These are phyloP conservation scores for Macaria notata DNA, from an alignment of 2,888 invertebrate genomes.

Conservation along the genomic window DNA sequence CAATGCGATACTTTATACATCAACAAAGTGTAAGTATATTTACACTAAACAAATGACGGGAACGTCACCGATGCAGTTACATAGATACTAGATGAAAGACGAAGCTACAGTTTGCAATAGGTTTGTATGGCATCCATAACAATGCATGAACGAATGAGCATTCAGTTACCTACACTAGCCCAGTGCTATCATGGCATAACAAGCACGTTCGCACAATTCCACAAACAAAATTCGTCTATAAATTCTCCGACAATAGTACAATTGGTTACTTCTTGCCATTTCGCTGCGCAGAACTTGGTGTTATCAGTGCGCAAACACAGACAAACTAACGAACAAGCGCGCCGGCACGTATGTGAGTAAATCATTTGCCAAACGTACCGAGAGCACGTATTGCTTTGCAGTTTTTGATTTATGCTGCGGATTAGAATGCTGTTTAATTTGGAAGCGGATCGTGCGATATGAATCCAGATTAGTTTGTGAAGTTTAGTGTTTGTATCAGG, in stretches of 20 bases:
- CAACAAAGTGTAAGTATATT: no score
- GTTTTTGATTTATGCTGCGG: constrained; percentile 34
- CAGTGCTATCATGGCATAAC: background rate
- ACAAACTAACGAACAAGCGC: constrained; percentile 27
- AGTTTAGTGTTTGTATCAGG: background rate
- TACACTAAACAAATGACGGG: no score
- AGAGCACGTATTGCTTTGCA: constrained; percentile 32
- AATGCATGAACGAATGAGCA: no score
- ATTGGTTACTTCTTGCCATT: constrained; percentile 20
- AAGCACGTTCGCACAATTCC: background rate
- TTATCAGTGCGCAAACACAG: constrained; percentile 25
- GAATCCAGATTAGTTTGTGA: constrained; percentile 8
- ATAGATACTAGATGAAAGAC: no score
- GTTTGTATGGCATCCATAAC: no score
- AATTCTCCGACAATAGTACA: constrained; percentile 9
- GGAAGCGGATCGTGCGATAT: constrained; percentile 14
- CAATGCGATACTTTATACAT: no score
- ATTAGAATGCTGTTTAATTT: constrained; percentile 34
- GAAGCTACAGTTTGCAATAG: no score
- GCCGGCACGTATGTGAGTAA: constrained; percentile 36
- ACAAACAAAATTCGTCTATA: constrained; percentile 1
- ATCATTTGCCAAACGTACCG: constrained; percentile 31
- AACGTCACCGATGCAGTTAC: no score
- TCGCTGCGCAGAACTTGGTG: constrained; percentile 16
- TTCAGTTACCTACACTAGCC: no score